Evolutionary conservation across 2,797 vertebrate genomes (phyloP).

Genomic region (Sus cebifrons): DNA sequence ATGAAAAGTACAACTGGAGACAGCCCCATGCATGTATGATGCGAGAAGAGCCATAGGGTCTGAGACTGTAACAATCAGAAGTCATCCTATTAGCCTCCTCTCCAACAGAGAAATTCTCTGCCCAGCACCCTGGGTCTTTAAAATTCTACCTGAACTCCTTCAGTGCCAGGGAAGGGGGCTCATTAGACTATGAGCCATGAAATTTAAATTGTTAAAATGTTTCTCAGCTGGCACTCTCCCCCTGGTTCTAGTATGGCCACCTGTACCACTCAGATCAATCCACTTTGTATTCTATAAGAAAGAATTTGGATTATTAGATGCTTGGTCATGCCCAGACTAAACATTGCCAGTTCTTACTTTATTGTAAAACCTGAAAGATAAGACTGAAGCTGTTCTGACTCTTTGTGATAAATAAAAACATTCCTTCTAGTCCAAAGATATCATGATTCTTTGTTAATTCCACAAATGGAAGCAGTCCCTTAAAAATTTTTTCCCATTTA

Average conservation of each 20-base stretch:
- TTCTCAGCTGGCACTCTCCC: not conserved
- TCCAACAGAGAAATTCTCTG: not conserved
- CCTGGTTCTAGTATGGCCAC: not conserved
- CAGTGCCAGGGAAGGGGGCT: not conserved
- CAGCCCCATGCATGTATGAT: not conserved
- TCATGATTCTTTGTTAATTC: not conserved
- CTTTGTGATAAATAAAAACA: not conserved
- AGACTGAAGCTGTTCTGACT: not conserved
- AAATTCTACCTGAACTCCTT: conserved; percentile 8
- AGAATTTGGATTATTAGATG: conserved; percentile 16
- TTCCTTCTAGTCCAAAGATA: not conserved
- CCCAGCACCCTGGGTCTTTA: not conserved
- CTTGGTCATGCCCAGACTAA: conserved; percentile 1
- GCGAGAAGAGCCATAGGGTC: not conserved
- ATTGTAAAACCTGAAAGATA: not conserved
- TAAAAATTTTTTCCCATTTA: conserved; percentile 33
- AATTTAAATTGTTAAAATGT: conserved; percentile 46
- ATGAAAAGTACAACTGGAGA: not conserved
- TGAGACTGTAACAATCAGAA: not conserved
- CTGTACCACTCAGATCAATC: not conserved
- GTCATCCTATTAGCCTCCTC: not conserved
- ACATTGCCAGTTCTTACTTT: not conserved
- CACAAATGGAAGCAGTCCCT: conserved; percentile 30
- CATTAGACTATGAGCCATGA: not conserved
- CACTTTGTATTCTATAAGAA: not conserved